These are phyloP conservation scores for Machaerirhynchus nigripectus DNA, from an alignment of 2,113 vertebrate genomes.

Conservation along the genomic window DNA sequence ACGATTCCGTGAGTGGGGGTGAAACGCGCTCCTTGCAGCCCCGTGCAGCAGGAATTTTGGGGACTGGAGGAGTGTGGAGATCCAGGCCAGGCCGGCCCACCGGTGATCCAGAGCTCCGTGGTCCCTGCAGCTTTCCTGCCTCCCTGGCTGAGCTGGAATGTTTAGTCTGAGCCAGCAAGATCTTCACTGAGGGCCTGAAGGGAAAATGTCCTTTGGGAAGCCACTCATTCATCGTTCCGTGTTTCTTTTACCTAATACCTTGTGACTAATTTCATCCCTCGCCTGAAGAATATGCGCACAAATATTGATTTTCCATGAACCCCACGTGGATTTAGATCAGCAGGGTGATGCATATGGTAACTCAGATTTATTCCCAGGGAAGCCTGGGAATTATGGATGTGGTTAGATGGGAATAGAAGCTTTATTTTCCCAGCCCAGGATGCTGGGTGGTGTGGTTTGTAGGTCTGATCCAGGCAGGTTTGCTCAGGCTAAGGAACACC, in stretches of 20 bases:
- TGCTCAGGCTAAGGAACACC: neutral
- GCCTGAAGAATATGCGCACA: neutral
- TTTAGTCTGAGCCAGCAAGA: neutral
- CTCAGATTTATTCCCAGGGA: neutral
- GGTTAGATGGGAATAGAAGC: neutral
- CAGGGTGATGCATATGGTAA: neutral
- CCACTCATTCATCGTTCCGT: neutral
- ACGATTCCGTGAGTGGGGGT: fast-evolving
- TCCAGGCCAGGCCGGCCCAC: neutral
- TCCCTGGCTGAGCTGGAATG: neutral
- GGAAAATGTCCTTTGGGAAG: neutral
- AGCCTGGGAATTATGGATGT: neutral
- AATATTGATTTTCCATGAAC: neutral
- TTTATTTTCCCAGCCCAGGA: neutral
- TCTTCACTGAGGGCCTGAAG: neutral
- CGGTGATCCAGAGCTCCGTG: neutral
- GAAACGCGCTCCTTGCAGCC: neutral
- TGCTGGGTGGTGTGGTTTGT: neutral
- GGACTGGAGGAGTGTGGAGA: neutral
- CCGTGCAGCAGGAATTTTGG: neutral
- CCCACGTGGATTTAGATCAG: neutral
- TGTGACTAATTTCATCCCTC: neutral
- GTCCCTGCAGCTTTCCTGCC: neutral
- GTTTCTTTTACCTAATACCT: neutral
- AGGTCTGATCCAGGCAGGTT: neutral